Evolutionary conservation across 53 echinoderm and acorn worm genomes (phyloP).

Genomic region (Patiria pectinifera): DNA sequence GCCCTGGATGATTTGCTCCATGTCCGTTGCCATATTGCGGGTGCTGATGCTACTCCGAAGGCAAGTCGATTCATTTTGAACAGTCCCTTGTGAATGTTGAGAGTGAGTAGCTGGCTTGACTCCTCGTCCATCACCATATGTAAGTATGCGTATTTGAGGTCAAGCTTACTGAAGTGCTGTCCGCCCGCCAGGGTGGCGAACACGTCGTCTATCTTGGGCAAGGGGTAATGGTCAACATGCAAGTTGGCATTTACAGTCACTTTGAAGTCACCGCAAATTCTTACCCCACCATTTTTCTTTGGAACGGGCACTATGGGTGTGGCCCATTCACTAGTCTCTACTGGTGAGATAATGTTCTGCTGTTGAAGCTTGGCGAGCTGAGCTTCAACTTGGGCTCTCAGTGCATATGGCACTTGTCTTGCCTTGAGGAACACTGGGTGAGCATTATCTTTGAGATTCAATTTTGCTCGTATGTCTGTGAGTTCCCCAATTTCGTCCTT

Average conservation of each 20-base stretch:
- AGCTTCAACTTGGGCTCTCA: slow-evolving; percentile 40
- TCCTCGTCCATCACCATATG: slow-evolving; percentile 69
- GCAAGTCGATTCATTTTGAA: slow-evolving; percentile 66
- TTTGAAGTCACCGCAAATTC: slow-evolving; percentile 80
- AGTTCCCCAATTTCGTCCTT: slow-evolving; percentile 60
- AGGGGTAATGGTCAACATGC: slow-evolving; percentile 66
- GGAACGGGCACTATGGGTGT: slow-evolving; percentile 71
- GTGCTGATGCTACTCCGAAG: slow-evolving; percentile 81
- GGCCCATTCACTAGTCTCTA: slow-evolving; percentile 69
- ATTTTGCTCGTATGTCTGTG: slow-evolving; percentile 29
- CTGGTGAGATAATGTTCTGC: slow-evolving; percentile 61
- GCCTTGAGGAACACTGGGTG: slow-evolving; percentile 68
- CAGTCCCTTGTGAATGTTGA: slow-evolving; percentile 78
- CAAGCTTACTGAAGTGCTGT: slow-evolving; percentile 68
- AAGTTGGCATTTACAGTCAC: slow-evolving; percentile 66
- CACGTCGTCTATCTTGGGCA: slow-evolving; percentile 65
- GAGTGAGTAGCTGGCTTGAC: slow-evolving; percentile 51
- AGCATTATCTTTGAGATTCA: slow-evolving; percentile 49
- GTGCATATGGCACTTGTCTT: slow-evolving; percentile 67
- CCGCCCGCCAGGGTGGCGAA: slow-evolving; percentile 73
- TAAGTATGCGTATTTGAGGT: slow-evolving; percentile 70
- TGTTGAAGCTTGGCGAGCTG: slow-evolving; percentile 32
- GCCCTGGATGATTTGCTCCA: slow-evolving; percentile 68
- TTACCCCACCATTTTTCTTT: slow-evolving; percentile 41
- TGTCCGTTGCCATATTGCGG: slow-evolving; percentile 80